Evolutionary conservation across 1,140 invertebrate species (phyloP), one percentile per base, ranked within the genome.

Genomic region (roundworm (Caenorhabditis elegans)): DNA sequence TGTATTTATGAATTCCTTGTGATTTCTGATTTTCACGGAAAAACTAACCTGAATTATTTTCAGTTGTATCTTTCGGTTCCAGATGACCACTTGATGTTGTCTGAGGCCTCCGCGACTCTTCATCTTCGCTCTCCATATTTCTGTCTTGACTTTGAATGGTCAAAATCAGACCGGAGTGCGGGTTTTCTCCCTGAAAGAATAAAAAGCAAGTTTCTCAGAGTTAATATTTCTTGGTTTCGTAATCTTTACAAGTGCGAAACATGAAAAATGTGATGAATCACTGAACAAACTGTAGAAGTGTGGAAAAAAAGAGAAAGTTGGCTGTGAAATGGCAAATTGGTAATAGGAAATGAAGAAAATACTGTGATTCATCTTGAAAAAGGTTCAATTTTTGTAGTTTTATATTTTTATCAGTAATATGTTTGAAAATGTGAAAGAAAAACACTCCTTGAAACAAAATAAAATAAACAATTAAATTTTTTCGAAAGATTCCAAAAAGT

Each of bases 131-230:
- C 15, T 49, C 26, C 76, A 51, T 49, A n/a, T 31, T 49, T 48
- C 48, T 48, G 76, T 19, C 31, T 48, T 48, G 28, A 53, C n/a
- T 22, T 6, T 22, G 26, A 77, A 26, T 48, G 48, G 46, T n/a
- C n/a, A n/a, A n/a, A n/a, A n/a, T n/a, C n/a, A 36, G 17, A 22
- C n/a, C 1, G 48, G 28, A 48, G n/a, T 31, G 8, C 15, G 24
- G 48, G 76, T 77, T 77, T n/a, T 77, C 47, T 19, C 76, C 47
- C 43, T 77, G 76, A 26, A 76, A 75, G 24, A 24, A 75, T 43
- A 75, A 46, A 24, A 75, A 36, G n/a, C n/a, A n/a, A 0, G 19
- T 1, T 46, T n/a, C 0, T 24, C n/a, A 10, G 4, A 77, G 22
- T 31, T 49, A 77, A 48, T 77, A 51, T 49, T 31, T 34, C 2